Base-by-base conservation (phyloP, 2,888 invertebrate genomes). In the Dicycla oo region DNA sequence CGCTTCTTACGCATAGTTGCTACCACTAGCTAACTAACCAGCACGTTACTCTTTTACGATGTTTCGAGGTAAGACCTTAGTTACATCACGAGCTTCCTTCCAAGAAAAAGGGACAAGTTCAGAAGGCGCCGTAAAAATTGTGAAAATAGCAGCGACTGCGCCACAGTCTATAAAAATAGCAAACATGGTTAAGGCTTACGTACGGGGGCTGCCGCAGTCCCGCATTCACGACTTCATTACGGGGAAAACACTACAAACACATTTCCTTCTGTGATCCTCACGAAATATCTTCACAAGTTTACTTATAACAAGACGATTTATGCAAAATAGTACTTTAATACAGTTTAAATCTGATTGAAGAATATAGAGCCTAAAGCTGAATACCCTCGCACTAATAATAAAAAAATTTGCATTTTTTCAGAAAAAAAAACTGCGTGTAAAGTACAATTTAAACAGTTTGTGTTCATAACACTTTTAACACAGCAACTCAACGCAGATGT, bases 161-260 rank as follows among this genome's bases (percentile, higher is more conserved):
- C 47, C 75, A 69, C 57, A 80, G 81, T 80, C 83, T 82, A 86
- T 87, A 87, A 87, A 87, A 88, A 87, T 82, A 86, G 86, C 87
- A 89, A 91, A 90, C 88, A 88, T 87, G 86, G 88, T 88, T 88
- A 89, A 81, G 73, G 78, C 73, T 84, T 85, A 74, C 78, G 64
- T 84, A 73, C 76, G 66, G 73, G 70, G 61, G 51, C 74, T 65
- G 77, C 76, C 73, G 76, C 73, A 77, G 75, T 74, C 65, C 62
- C 61, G 71, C 77, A 65, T 73, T 80, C 79, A 83, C 77, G 73
- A 78, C 86, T 85, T 85, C 80, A 85, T 88, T 85, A 85, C 67
- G 80, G 61, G 34, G 73, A 69, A n/a, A n/a, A 72, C 74, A 84
- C 70, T 69, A 70, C 77, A 82, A 74, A 82, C 73, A 82, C 75